phyloP scores from a whole-genome alignment of 2,797 vertebrate species.

The Syngnathus rostellatus region DNA sequence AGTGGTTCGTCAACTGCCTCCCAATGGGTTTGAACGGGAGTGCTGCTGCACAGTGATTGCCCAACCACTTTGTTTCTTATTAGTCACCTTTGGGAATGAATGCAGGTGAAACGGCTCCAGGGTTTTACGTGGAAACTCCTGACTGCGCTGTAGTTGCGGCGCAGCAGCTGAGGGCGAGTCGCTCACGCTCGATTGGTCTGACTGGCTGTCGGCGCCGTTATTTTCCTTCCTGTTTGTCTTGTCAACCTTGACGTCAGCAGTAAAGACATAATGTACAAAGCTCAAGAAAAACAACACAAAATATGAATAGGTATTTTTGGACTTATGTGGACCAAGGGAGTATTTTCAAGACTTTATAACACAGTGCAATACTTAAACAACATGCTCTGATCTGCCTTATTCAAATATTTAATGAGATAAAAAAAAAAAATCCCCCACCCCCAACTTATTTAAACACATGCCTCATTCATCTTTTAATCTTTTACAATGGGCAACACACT shows the following conservation, averaged over 20 bases:
- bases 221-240: conserved; percentile 65
- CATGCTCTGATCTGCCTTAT: neutral
- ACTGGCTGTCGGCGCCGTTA: conserved; percentile 59
- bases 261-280: conserved; percentile 15
- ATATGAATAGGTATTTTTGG: neutral
- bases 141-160: conserved; percentile 53
- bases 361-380: neutral
- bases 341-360: neutral
- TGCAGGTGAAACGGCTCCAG: conserved; percentile 69
- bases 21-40: conserved; percentile 2
- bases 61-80: neutral
- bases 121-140: conserved; percentile 59
- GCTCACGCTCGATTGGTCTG: conserved; percentile 61
- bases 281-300: neutral
- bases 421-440: neutral
- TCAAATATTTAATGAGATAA: neutral
- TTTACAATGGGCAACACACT: no score
- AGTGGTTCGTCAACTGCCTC: conserved; percentile 32
- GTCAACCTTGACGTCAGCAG: conserved; percentile 50
- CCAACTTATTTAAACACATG: neutral
- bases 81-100: conserved; percentile 68
- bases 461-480: neutral
- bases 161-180: conserved; percentile 56
- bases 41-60: neutral
- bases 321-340: neutral